Evolutionary conservation across 2,888 invertebrate species (phyloP).

Genomic region (Tipula vernalis): DNA sequence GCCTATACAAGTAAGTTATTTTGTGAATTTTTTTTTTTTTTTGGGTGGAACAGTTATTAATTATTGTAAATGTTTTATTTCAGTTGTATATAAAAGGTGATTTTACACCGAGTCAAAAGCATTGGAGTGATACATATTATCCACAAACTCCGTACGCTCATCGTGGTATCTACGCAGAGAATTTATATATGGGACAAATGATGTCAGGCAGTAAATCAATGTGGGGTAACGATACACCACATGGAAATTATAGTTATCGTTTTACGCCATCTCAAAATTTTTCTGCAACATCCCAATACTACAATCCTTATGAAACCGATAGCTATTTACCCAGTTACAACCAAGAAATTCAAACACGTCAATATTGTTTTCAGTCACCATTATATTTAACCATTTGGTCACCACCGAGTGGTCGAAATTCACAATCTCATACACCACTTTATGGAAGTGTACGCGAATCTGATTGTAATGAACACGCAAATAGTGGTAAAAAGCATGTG

Average conservation of each 20-base stretch:
- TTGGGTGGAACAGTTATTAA: too few species aligned
- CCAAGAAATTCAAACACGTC: slow-evolving; percentile 32
- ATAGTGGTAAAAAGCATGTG: slow-evolving; percentile 23
- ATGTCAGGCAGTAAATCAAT: slow-evolving; percentile 28
- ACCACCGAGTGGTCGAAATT: slow-evolving; percentile 32
- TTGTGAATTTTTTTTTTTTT: too few species aligned
- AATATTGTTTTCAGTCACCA: slow-evolving; percentile 35
- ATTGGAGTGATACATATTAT: slow-evolving; percentile 50
- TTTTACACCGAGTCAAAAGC: slow-evolving; percentile 46
- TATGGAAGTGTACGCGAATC: slow-evolving; percentile 33
- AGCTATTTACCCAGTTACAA: slow-evolving; percentile 36
- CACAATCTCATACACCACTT: slow-evolving; percentile 31
- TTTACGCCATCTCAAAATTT: slow-evolving; percentile 35
- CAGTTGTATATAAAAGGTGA: slow-evolving; percentile 32
- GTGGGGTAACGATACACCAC: slow-evolving; percentile 17
- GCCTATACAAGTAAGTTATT: slow-evolving; percentile 48
- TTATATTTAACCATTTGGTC: slow-evolving; percentile 36
- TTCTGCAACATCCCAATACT: slow-evolving; percentile 29
- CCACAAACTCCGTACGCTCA: slow-evolving; percentile 48
- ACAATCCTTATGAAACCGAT: slow-evolving; percentile 35
- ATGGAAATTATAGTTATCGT: slow-evolving; percentile 36
- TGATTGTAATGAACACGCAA: slow-evolving; percentile 25
- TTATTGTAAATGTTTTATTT: not conserved
- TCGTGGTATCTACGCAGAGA: slow-evolving; percentile 38
- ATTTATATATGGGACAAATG: not conserved